Percentiles rank a stretch among this genome's conserved stretches.
These are phyloP conservation scores for Lerista edwardsae DNA, from an alignment of 2,797 vertebrate species.

Conservation along the genomic window DNA sequence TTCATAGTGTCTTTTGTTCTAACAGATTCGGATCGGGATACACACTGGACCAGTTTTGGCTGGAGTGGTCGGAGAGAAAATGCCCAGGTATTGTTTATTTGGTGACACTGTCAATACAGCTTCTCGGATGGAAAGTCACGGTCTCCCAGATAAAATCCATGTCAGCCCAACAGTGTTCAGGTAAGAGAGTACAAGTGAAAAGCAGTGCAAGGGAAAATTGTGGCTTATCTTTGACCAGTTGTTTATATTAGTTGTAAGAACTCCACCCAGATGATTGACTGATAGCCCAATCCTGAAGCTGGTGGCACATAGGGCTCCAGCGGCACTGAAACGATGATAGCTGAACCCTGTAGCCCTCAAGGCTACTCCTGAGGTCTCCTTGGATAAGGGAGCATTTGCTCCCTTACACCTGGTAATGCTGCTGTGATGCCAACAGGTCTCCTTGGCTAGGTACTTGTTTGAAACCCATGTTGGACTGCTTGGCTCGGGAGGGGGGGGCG, in stretches of 20 bases:
- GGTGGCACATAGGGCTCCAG: no score
- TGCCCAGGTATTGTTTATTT: constrained; percentile 80
- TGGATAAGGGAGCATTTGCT: no score
- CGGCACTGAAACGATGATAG: no score
- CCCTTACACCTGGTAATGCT: no score
- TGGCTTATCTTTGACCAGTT: neutral
- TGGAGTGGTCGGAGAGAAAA: constrained; percentile 84
- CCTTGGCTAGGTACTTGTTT: no score
- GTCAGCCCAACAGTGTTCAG: constrained; percentile 77
- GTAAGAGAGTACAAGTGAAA: constrained; percentile 42
- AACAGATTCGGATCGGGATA: constrained; percentile 80
- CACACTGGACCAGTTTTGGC: constrained; percentile 77
- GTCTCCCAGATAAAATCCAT: constrained; percentile 79
- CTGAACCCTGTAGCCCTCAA: no score
- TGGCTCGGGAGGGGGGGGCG: no score
- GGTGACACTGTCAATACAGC: constrained; percentile 82
- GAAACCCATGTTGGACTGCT: no score
- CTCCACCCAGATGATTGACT: neutral
- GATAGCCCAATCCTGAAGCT: no score
- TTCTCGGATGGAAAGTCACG: constrained; percentile 81
- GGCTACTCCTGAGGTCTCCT: no score
- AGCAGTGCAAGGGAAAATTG: neutral
- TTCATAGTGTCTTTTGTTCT: constrained; percentile 19
- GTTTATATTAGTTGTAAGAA: neutral
- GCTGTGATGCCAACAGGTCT: no score